Evolutionary conservation across 2,113 vertebrate species (phyloP).

Genomic region (Lampris megalopsis): DNA sequence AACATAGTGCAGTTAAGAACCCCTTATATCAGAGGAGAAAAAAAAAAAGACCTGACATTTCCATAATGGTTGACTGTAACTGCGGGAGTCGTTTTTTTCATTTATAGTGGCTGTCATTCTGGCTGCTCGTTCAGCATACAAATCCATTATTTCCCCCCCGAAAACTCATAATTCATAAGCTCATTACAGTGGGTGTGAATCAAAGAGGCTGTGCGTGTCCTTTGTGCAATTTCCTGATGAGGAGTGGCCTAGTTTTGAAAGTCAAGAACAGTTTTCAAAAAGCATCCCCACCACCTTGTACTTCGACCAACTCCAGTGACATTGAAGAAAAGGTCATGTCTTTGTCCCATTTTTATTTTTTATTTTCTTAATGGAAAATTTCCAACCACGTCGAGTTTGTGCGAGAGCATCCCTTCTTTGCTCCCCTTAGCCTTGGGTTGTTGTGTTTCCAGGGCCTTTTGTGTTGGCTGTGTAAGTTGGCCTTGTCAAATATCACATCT

Average conservation of each 20-base stretch:
- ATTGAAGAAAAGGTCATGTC: conserved; percentile 49
- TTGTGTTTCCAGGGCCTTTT: conserved; percentile 4
- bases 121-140: conserved; percentile 65
- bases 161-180: conserved; percentile 83
- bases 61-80: conserved; percentile 69
- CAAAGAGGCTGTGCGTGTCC: conserved; percentile 61
- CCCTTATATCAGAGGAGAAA: conserved; percentile 55
- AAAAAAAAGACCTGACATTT: conserved; percentile 75
- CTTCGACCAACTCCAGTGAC: conserved; percentile 48
- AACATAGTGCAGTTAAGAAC: conserved; percentile 50
- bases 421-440: conserved; percentile 23
- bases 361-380: conserved; percentile 12
- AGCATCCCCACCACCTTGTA: conserved; percentile 40
- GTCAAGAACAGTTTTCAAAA: conserved; percentile 64
- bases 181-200: conserved; percentile 75
- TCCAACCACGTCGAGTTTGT: conserved; percentile 29
- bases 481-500: conserved; percentile 22
- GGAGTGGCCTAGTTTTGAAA: conserved; percentile 72
- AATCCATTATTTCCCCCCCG: conserved; percentile 75
- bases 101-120: conserved; percentile 72
- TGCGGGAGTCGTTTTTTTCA: conserved; percentile 55
- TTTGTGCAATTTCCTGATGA: conserved; percentile 77
- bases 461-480: neutral
- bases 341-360: too few species aligned
- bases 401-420: conserved; percentile 5